A percentile compares a stretch with the other conserved stretches of the same genome.
phyloP scores from a whole-genome alignment of 2,113 vertebrate species.

The Burhinus oedicnemus region DNA sequence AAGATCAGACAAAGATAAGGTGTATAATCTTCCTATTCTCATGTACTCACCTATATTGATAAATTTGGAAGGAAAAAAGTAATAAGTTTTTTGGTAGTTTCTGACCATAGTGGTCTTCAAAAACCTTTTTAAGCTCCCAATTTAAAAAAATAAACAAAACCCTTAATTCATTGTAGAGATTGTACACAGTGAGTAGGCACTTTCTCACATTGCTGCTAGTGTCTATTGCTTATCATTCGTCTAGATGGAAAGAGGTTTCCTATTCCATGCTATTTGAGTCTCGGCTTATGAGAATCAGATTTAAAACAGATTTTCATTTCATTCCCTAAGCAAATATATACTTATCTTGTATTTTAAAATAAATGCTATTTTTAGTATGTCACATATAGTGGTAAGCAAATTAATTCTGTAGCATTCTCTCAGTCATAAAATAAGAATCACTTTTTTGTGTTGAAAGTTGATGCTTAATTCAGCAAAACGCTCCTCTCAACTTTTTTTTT shows the following conservation, averaged over 20 bases:
- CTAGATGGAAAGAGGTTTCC: neutral
- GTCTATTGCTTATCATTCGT: neutral
- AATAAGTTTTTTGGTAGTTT: neutral
- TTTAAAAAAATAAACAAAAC: constrained; percentile 7
- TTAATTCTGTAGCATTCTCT: neutral
- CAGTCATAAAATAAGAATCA: neutral
- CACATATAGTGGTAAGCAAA: neutral
- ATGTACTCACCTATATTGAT: neutral
- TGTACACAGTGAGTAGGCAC: neutral
- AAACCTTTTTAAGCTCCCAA: neutral
- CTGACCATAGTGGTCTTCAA: neutral
- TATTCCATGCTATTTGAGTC: neutral
- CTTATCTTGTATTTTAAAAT: neutral
- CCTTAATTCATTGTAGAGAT: constrained; percentile 31
- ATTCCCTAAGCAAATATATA: neutral
- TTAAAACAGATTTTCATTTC: neutral
- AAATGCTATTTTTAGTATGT: neutral
- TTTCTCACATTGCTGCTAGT: neutral
- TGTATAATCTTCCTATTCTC: neutral
- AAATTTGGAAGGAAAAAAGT: neutral
- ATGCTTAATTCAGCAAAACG: neutral
- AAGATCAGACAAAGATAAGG: neutral
- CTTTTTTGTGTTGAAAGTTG: neutral
- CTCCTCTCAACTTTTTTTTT: neutral
- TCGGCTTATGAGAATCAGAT: neutral